phyloP scores from a whole-genome alignment of 2,888 invertebrate genomes.

The Aphodius granarius region DNA sequence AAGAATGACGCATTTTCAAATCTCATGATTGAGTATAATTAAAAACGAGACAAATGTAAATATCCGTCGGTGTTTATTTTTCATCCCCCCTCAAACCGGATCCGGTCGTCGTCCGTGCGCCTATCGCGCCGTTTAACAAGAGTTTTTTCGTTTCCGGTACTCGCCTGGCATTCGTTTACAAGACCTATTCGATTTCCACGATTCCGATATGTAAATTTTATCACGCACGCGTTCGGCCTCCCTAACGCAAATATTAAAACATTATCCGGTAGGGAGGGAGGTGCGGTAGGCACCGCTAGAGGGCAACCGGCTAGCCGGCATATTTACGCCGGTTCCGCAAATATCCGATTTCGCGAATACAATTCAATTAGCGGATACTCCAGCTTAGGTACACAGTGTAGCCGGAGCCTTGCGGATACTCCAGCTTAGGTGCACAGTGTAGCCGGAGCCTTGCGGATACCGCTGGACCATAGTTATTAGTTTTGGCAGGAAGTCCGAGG shows the following conservation, averaged over 20 bases:
- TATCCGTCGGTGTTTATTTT: neutral
- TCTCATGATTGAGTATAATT: conserved; percentile 8
- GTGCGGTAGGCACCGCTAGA: neutral
- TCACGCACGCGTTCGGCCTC: neutral
- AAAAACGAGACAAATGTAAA: conserved; percentile 3
- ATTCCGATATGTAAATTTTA: neutral
- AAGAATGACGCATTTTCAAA: conserved; percentile 5
- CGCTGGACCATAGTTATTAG: conserved; percentile 3
- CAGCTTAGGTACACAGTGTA: neutral
- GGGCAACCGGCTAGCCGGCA: neutral
- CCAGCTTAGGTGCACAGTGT: neutral
- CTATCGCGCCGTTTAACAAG: neutral
- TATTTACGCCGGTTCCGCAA: conserved; percentile 8
- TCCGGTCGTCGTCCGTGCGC: neutral
- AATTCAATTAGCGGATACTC: conserved; percentile 10
- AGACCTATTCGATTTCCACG: neutral
- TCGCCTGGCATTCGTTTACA: neutral
- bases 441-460: neutral
- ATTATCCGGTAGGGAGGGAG: no score
- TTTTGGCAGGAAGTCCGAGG: conserved; percentile 14
- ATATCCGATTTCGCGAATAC: conserved; percentile 5
- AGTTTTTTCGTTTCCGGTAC: neutral
- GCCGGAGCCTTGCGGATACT: neutral
- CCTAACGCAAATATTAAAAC: conserved; percentile 3
- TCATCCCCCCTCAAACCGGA: neutral